Evolutionary conservation across 2,888 invertebrate species (phyloP).

Genomic region (Axea sp.): DNA sequence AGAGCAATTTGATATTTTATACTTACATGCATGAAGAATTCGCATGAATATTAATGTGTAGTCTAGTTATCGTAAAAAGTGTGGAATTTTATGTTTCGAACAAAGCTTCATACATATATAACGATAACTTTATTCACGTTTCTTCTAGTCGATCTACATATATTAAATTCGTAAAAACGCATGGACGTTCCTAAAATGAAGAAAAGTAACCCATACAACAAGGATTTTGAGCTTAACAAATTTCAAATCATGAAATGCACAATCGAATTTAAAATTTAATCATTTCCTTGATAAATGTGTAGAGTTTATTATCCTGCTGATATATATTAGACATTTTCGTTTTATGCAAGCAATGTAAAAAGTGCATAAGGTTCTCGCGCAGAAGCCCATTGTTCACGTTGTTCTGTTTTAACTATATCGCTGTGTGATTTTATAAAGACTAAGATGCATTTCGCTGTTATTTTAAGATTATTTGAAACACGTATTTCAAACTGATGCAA

Average conservation of each 20-base stretch:
- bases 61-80: constrained; percentile 1
- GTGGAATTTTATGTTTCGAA: background rate
- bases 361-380: constrained; percentile 18
- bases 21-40: too few relatives aligned
- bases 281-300: constrained; percentile 8
- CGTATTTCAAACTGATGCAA: background rate
- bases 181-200: constrained; percentile 7
- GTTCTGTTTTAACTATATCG: constrained; percentile 25
- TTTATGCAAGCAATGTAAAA: constrained; percentile 16
- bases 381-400: constrained; percentile 24
- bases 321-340: constrained; percentile 19
- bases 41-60: too few relatives aligned
- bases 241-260: background rate
- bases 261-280: constrained; percentile 38
- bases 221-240: constrained; percentile 18
- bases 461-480: constrained; percentile 9
- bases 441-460: constrained; percentile 11
- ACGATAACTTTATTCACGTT: constrained; percentile 14
- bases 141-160: background rate
- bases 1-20: too few relatives aligned
- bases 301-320: constrained; percentile 8
- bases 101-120: constrained; percentile 4
- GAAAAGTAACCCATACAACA: background rate
- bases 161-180: constrained; percentile 3
- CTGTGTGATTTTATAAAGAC: constrained; percentile 23